Evolutionary conservation across 2,797 vertebrate genomes (phyloP), one percentile per base, ranked within the genome.

Genomic region (Rhinogobio ventralis): DNA sequence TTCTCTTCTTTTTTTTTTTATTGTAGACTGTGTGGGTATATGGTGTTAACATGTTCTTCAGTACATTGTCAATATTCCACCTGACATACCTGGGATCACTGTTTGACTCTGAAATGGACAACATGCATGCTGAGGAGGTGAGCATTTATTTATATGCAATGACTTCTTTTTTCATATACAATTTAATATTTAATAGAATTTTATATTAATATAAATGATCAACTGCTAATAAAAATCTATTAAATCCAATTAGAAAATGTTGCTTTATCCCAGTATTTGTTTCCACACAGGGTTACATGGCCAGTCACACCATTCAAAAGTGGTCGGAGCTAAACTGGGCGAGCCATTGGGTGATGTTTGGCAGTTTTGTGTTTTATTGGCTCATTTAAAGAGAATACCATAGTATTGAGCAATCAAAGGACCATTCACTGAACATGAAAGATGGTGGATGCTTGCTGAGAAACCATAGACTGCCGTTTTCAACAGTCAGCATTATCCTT

Each of bases 301-400:
- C 97, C 89, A 90, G 94, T 85, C 96, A 98, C 91, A 99, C 97
- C 80, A 93, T 98, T 90, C 95, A 95, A 88, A 97, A 96, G 87
- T 99, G 97, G 97, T 97, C 96, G 0, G 96, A 98, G 72, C 94
- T 98, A 86, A 94, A 93, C 95, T 98, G 97, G 97, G 95, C 97
- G 2, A 96, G 97, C 64, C 97, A 99, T 90, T 97, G 96, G 97
- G 90, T 97, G 42, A 94, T 96, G 53, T 91, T 97, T 7, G 93
- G 92, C 72, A 96, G 93, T 92, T 98, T 97, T 96, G 87, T 97
- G 88, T 95, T 98, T 91, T 96, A 96, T 80, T 94, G 96, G 73
- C 94, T 98, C 81, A 96, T 98, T 86, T 93, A 93, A 87, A 78
- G 45, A 39, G 64, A 11, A 39, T 46, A 15, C 46, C 39, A 39